Percentiles rank a stretch among this genome's conserved stretches.
phyloP scores from a whole-genome alignment of 2,888 invertebrate genomes.

The Trisateles emortualis region DNA sequence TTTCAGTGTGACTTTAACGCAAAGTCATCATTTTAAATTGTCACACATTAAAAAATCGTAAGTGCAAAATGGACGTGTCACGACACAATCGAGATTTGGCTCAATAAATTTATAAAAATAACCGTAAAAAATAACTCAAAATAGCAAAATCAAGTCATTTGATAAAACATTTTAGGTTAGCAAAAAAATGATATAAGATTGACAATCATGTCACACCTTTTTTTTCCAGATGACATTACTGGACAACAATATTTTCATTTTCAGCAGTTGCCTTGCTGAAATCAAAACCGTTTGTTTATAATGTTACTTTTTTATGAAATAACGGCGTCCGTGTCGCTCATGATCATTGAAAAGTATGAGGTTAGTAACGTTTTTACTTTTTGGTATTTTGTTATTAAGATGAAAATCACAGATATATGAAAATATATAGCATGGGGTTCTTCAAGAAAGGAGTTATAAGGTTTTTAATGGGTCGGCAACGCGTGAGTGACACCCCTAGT shows the following conservation, averaged over 20 bases:
- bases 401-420: too few species aligned
- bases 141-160: constrained; percentile 84
- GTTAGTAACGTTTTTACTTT: constrained; percentile 8
- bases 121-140: constrained; percentile 82
- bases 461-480: too few species aligned
- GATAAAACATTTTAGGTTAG: constrained; percentile 87
- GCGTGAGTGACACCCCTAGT: too few species aligned
- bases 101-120: constrained; percentile 82
- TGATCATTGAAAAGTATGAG: constrained; percentile 22
- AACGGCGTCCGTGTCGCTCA: constrained; percentile 35
- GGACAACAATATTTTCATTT: constrained; percentile 84
- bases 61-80: constrained; percentile 66
- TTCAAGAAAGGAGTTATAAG: too few species aligned
- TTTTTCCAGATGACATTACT: constrained; percentile 85
- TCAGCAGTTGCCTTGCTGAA: constrained; percentile 76
- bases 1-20: constrained; percentile 76
- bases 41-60: constrained; percentile 73
- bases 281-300: constrained; percentile 68
- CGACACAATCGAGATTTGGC: constrained; percentile 84
- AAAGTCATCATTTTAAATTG: constrained; percentile 80
- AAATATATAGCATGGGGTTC: too few species aligned
- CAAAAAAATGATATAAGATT: constrained; percentile 84
- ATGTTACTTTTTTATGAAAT: constrained; percentile 46
- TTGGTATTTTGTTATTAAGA: background rate
- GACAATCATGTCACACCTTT: constrained; percentile 86